phyloP scores from a whole-genome alignment of 2,888 invertebrate species.

The Phengaris arion region DNA sequence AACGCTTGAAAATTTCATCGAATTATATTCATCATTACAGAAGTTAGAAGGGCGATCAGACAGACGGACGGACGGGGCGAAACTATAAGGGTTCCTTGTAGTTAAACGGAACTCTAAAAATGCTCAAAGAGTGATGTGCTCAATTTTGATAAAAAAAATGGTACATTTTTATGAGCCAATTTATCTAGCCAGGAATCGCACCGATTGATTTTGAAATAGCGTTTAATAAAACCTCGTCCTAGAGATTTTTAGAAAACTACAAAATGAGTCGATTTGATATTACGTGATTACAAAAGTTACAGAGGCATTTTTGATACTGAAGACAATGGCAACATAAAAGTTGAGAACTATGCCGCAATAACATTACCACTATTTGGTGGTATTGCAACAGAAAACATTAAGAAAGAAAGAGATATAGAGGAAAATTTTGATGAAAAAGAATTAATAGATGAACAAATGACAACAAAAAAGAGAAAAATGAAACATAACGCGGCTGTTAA shows the following conservation, averaged over 20 bases:
- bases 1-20: no score
- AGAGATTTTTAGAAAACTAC: neutral
- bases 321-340: neutral
- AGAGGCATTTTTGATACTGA: neutral
- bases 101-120: no score
- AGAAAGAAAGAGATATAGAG: neutral
- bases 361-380: conserved; percentile 8
- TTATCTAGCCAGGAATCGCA: no score
- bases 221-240: no score
- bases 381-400: neutral
- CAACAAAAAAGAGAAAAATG: neutral
- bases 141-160: no score
- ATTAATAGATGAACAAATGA: neutral
- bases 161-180: no score
- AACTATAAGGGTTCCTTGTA: no score
- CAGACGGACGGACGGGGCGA: no score
- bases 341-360: conserved; percentile 4
- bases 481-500: neutral
- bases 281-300: neutral
- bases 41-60: no score
- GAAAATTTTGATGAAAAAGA: neutral
- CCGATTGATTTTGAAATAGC: no score
- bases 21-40: no score
- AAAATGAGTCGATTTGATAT: neutral
- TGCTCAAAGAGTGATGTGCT: no score